These are phyloP conservation scores for Caenorhabditis brenneri DNA, from an alignment of 1,140 invertebrate species.

Conservation along the genomic window DNA sequence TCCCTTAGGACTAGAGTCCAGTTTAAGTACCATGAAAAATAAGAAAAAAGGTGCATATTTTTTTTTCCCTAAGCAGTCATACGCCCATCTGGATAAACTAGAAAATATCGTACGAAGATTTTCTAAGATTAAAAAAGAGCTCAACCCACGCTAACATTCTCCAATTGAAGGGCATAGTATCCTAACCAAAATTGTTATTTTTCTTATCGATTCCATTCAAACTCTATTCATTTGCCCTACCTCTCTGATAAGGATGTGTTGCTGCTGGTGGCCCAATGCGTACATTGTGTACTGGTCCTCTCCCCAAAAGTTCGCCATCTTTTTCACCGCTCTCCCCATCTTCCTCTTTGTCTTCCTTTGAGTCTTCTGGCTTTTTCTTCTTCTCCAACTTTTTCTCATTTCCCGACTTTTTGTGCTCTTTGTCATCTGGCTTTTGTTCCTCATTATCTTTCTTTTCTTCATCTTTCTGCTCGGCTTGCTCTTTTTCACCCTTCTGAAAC, in stretches of 20 bases:
- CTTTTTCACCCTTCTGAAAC: constrained; percentile 31
- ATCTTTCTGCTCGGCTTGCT: constrained; percentile 38
- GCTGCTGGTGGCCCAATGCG: constrained; percentile 5
- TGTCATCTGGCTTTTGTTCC: constrained; percentile 26
- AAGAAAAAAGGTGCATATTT: no score
- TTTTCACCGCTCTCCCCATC: constrained; percentile 48
- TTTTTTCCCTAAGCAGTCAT: no score
- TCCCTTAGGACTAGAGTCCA: no score
- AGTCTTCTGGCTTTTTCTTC: constrained; percentile 42
- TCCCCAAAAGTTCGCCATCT: constrained; percentile 62
- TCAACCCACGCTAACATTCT: no score
- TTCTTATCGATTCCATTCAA: no score
- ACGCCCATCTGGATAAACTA: no score
- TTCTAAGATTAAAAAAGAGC: no score
- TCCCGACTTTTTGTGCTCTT: constrained; percentile 23
- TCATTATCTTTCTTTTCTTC: constrained; percentile 38
- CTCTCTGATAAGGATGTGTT: constrained; percentile 51
- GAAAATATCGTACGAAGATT: no score
- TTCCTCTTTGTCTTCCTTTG: constrained; percentile 29
- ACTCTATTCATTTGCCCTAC: no score
- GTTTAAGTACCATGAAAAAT: no score
- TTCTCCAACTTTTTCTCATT: neutral
- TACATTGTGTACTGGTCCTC: constrained; percentile 64
- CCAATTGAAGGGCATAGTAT: no score
- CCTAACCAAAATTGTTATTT: no score